Evolutionary conservation across 2,888 invertebrate species (phyloP).

Genomic region (Agrochola lota): DNA sequence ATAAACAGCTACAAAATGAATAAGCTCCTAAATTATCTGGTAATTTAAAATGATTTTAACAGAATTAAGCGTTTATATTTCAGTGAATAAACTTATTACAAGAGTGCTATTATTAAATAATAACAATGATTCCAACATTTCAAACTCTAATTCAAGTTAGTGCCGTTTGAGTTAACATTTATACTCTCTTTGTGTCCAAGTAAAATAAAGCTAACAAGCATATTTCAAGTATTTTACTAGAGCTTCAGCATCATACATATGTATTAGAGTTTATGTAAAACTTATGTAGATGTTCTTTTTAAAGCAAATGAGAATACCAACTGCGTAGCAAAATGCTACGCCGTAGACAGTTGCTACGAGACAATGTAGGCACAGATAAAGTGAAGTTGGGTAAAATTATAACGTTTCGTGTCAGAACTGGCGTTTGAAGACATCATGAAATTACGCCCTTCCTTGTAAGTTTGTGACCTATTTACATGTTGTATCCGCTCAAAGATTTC

Average conservation of each 20-base stretch:
- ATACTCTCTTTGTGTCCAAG: slow-evolving; percentile 49
- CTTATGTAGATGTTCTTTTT: slow-evolving; percentile 53
- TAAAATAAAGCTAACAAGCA: slow-evolving; percentile 55
- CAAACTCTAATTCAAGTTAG: slow-evolving; percentile 42
- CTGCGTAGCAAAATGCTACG: slow-evolving; percentile 55
- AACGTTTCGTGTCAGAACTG: slow-evolving; percentile 50
- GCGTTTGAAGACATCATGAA: slow-evolving; percentile 54
- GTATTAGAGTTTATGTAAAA: slow-evolving; percentile 55
- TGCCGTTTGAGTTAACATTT: slow-evolving; percentile 28
- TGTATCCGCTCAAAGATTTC: slow-evolving; percentile 37
- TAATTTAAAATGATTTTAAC: slow-evolving; percentile 24
- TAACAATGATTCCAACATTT: slow-evolving; percentile 1
- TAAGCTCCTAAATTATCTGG: slow-evolving; percentile 24
- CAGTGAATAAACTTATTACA: slow-evolving; percentile 1
- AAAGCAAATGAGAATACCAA: slow-evolving; percentile 53
- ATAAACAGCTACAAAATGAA: slow-evolving; percentile 55
- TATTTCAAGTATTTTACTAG: slow-evolving; percentile 47
- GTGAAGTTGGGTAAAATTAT: slow-evolving; percentile 55
- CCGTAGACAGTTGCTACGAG: slow-evolving; percentile 61
- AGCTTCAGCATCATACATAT: slow-evolving; percentile 53
- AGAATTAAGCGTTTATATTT: slow-evolving; percentile 10
- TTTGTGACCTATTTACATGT: slow-evolving; percentile 49
- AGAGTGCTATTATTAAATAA: slow-evolving; percentile 10
- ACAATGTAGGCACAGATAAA: slow-evolving; percentile 47
- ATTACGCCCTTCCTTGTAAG: slow-evolving; percentile 46